A percentile compares a stretch with the other conserved stretches of the same genome.
phyloP scores from a whole-genome alignment of 2,888 invertebrate species.

The Cyaniris semiargus region DNA sequence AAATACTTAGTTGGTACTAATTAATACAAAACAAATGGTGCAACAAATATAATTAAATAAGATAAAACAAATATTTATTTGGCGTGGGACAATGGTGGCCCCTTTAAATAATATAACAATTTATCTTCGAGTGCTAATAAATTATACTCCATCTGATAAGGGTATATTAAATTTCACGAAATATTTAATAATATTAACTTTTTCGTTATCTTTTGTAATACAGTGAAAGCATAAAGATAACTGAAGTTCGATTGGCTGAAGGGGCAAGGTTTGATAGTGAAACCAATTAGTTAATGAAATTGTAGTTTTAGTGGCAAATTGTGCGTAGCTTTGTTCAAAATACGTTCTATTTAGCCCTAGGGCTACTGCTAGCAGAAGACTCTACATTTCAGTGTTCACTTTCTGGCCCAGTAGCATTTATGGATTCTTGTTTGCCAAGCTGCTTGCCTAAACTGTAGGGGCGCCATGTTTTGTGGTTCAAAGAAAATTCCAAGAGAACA shows the following conservation, averaged over 20 bases:
- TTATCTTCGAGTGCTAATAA: slow-evolving; percentile 59
- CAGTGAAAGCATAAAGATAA: slow-evolving; percentile 45
- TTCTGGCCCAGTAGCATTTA: not conserved
- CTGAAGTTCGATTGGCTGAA: slow-evolving; percentile 4
- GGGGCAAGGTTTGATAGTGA: not conserved
- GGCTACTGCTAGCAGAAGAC: too few species aligned
- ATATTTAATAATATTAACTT: slow-evolving; percentile 42
- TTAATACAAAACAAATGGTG: too few species aligned
- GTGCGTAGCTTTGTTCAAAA: not conserved
- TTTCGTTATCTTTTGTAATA: slow-evolving; percentile 49
- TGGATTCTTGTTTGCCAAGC: not conserved
- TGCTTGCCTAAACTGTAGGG: not conserved
- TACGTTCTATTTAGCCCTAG: not conserved
- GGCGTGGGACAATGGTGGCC: not conserved
- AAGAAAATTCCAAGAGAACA: too few species aligned
- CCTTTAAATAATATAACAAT: slow-evolving; percentile 42
- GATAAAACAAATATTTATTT: slow-evolving; percentile 15
- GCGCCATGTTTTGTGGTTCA: too few species aligned
- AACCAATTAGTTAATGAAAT: not conserved
- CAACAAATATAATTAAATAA: not conserved
- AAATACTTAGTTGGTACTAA: too few species aligned
- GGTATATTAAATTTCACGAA: slow-evolving; percentile 69
- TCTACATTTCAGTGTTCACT: too few species aligned
- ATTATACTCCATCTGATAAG: slow-evolving; percentile 65
- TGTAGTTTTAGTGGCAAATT: not conserved